Evolutionary conservation across 2,113 vertebrate species (phyloP).

Genomic region (Chloebia gouldiae): DNA sequence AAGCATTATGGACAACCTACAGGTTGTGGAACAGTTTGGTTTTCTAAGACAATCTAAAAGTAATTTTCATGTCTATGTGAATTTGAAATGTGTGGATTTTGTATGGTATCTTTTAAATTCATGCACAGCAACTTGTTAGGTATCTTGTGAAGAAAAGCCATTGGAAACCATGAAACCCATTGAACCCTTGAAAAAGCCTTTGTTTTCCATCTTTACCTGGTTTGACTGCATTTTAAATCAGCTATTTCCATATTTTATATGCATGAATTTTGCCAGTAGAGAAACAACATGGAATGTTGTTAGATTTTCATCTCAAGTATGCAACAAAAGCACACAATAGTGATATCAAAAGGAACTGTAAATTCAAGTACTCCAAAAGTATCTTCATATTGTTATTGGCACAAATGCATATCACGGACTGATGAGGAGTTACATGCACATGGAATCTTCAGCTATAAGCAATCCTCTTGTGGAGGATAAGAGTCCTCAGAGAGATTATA

Average conservation of each 20-base stretch:
- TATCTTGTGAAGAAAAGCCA: background rate
- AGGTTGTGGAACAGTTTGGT: background rate
- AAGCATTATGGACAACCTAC: background rate
- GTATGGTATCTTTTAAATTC: background rate
- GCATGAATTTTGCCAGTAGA: background rate
- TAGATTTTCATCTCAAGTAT: background rate
- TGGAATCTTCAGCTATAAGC: background rate
- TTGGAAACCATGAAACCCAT: rapidly evolving
- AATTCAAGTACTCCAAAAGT: background rate
- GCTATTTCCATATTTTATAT: background rate
- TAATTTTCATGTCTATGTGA: background rate
- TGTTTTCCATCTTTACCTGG: background rate
- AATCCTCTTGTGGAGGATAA: background rate
- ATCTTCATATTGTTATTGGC: background rate
- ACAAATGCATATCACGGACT: rapidly evolving
- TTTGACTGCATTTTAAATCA: background rate
- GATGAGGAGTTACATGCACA: background rate
- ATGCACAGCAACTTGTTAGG: background rate
- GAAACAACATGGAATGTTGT: background rate
- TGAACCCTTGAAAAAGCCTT: background rate
- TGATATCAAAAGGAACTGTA: background rate
- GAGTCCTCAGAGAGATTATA: background rate
- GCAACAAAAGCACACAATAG: background rate
- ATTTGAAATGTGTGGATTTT: background rate
- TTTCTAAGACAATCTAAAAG: background rate